Evolutionary conservation across 2,888 invertebrate species (phyloP).

Genomic region (Ophion ventricosus): DNA sequence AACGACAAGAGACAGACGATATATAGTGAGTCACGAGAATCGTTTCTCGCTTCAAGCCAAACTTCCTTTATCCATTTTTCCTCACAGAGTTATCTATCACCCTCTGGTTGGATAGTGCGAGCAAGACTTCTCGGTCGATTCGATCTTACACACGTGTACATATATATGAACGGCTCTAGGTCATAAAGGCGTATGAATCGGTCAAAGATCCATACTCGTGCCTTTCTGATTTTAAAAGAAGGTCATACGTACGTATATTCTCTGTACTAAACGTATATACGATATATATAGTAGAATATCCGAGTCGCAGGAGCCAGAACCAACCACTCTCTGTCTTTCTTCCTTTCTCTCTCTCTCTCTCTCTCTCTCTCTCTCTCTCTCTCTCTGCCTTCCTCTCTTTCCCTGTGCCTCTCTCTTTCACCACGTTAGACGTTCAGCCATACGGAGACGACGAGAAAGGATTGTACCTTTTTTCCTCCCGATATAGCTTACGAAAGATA

Average conservation of each 20-base stretch:
- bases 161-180: not conserved
- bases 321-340: slow-evolving; percentile 62
- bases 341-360: slow-evolving; percentile 50
- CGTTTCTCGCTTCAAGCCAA: slow-evolving; percentile 65
- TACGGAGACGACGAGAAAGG: slow-evolving; percentile 61
- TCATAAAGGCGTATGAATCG: not conserved
- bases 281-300: slow-evolving; percentile 15
- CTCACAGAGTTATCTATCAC: slow-evolving; percentile 64
- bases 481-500: slow-evolving; percentile 56
- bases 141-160: slow-evolving; percentile 15
- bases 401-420: slow-evolving; percentile 11
- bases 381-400: slow-evolving; percentile 16
- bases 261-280: not conserved
- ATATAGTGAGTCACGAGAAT: slow-evolving; percentile 54
- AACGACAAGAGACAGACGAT: slow-evolving; percentile 34
- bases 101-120: slow-evolving; percentile 56
- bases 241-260: not conserved
- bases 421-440: slow-evolving; percentile 55
- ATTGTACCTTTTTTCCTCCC: slow-evolving; percentile 54
- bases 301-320: slow-evolving; percentile 30
- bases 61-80: slow-evolving; percentile 67
- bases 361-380: not conserved
- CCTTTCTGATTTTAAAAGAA: not conserved
- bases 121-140: slow-evolving; percentile 40
- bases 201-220: not conserved